Evolutionary conservation across 2,113 vertebrate genomes (phyloP), one percentile per base, ranked within the genome.

Genomic region (Ammodytes marinus): DNA sequence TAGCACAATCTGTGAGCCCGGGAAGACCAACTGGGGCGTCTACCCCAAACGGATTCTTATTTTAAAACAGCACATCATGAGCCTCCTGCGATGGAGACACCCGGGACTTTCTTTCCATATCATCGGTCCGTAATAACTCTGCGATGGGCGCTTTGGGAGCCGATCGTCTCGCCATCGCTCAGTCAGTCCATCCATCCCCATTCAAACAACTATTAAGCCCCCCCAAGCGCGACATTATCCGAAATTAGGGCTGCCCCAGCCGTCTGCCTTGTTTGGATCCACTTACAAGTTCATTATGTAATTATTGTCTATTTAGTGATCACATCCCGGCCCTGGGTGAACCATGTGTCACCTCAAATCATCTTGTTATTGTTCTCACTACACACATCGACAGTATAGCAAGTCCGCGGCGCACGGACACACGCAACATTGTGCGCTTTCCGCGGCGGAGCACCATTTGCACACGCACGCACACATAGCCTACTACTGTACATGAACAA

Each of bases 151-250:
- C 70, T 82, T 54, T 49, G 19, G 14, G 58, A 75, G 47, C 67
- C 69, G 27, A 27, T 27, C 27, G 57, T 45, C n/a, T 75, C 72
- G 39, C 77, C 65, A 37, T 54, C 17, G 46, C 46, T 69, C 27
- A 12, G 19, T 27, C 27, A 27, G 14, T 53, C 66, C 64, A 76
- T 64, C 74, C 60, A 69, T 42, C 70, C 58, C 4, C 46, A 17
- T 84, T 82, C 59, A 61, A 80, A 69, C 50, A 87, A 86, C 83
- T 79, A 78, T 59, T 54, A 81, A 80, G 27, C 57, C 61, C 19
- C 12, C 46, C 4, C 4, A 12, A 69, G 39, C n/a, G 53, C 42
- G 17, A 69, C 14, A 55, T 70, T 40, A 73, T 67, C 77, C 55
- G 3, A 64, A 58, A 84, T 53, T 0, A 65, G 77, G 27, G 45